Evolutionary conservation across 2,797 vertebrate genomes (phyloP).

Genomic region (Pteronotus mesoamericanus): DNA sequence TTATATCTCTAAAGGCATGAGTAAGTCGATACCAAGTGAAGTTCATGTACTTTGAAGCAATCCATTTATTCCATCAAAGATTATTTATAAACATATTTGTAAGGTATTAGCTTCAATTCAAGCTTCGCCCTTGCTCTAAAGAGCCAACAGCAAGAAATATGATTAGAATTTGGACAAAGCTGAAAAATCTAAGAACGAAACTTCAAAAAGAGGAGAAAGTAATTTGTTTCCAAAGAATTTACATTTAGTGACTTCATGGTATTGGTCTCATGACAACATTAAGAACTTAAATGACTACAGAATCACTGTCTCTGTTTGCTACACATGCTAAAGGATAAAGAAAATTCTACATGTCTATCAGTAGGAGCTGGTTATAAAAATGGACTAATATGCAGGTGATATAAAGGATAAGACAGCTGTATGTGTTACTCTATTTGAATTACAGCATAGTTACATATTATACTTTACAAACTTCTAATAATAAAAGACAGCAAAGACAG

Average conservation of each 20-base stretch:
- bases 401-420: background rate
- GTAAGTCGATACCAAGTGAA: background rate
- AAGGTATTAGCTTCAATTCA: background rate
- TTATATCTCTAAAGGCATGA: background rate
- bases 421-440: background rate
- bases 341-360: background rate
- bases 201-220: background rate
- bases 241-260: background rate
- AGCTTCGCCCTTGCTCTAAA: background rate
- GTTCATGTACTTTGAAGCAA: constrained; percentile 15
- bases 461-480: background rate
- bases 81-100: background rate
- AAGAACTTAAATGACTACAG: background rate
- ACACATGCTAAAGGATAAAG: background rate
- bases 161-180: background rate
- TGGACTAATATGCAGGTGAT: background rate
- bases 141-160: constrained; percentile 24
- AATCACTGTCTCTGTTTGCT: background rate
- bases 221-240: background rate
- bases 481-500: background rate
- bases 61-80: background rate
- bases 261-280: background rate
- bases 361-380: background rate
- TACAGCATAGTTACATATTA: background rate
- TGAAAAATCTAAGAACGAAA: background rate